Base-by-base conservation (phyloP, 2,113 vertebrate genomes). In the Tachuris rubrigastra region DNA sequence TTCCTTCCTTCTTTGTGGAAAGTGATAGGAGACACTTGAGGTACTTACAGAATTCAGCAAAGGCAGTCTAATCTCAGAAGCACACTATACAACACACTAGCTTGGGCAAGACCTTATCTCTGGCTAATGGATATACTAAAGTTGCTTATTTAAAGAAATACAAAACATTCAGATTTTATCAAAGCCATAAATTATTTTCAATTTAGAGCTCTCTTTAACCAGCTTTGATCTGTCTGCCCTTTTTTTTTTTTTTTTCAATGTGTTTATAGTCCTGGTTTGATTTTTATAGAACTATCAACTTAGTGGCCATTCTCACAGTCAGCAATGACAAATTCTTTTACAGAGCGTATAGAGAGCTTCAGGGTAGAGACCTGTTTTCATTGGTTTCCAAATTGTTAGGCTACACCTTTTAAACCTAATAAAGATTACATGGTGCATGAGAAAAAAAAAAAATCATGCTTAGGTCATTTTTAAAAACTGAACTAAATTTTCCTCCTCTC, bases 261-360 rank as follows among this genome's bases (percentile, higher is more conserved):
- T 4, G 0, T 46, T 52, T n/a, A 5, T 8, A 17, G 5, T 60
- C 7, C 65, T 69, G 4, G 8, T 50, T 85, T 71, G n/a, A 2
- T 42, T 77, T 88, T 85, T 63, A 44, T 27, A 83, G 58, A 77
- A 62, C 47, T 89, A 89, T 81, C 39, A 77, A 56, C 27, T 89
- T 92, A 82, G 28, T 87, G 55, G 27, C n/a, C 58, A 89, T 74
- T 94, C 87, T 75, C 66, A 89, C 35, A 97, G 92, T 94, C 80
- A 97, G 60, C 52, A 96, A 89, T 74, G 27, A 77, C 1, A 67
- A 91, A 90, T 93, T 79, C 30, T 94, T 96, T 42, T 17, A 35
- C 93, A 94, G 87, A 92, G 92, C 47, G 39, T 44, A 80, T 66
- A 75, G 50, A 87, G 81, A 91, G 63, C 90, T 91, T 96, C 90